These are phyloP conservation scores for Sclerurus mexicanus DNA, from an alignment of 2,113 vertebrate species.

Conservation along the genomic window DNA sequence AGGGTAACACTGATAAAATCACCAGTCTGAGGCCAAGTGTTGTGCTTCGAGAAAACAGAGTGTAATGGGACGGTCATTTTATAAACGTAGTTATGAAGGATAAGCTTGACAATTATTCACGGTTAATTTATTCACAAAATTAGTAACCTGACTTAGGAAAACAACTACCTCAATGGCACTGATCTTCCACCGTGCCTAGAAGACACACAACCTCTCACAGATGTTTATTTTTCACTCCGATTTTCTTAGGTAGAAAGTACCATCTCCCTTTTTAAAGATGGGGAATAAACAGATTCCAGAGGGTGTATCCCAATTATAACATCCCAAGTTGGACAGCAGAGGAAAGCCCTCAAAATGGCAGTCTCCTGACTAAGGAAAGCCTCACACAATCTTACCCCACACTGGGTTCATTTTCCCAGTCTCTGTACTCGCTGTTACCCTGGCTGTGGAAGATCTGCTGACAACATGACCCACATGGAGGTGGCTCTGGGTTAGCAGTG, in stretches of 20 bases:
- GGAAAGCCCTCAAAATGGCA: background rate
- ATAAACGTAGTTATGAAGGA: background rate
- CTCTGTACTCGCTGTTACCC: background rate
- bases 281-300: background rate
- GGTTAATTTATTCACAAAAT: background rate
- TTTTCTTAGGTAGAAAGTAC: background rate
- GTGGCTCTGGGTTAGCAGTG: background rate
- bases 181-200: background rate
- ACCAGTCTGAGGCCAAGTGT: background rate
- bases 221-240: background rate
- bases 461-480: background rate
- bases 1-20: background rate
- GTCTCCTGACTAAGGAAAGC: background rate
- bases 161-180: background rate
- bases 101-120: background rate
- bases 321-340: background rate
- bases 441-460: background rate
- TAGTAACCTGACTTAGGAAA: background rate
- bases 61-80: background rate
- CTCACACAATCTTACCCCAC: background rate
- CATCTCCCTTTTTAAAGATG: background rate
- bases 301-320: background rate
- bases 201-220: background rate
- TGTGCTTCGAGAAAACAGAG: background rate
- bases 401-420: background rate